These are phyloP conservation scores for Atta colombica DNA, from an alignment of 1,140 invertebrate species.

Conservation along the genomic window DNA sequence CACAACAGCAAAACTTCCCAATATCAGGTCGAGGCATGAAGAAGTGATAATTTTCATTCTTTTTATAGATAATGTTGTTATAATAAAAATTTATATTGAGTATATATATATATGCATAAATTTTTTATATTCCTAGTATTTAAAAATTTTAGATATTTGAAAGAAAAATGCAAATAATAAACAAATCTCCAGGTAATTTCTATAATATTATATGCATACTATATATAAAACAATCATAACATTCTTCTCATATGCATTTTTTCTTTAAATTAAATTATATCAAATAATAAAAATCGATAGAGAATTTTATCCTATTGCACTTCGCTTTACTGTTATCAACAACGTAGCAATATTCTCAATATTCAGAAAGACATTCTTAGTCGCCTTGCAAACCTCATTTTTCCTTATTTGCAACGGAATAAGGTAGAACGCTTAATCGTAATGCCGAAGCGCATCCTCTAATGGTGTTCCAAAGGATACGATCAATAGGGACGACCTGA, in stretches of 20 bases:
- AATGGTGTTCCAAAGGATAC: constrained; percentile 69
- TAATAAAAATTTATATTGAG: background rate
- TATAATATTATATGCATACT: background rate
- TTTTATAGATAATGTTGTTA: background rate
- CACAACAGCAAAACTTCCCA: constrained; percentile 73
- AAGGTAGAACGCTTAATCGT: constrained; percentile 76
- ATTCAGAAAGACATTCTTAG: background rate
- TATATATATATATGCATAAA: background rate
- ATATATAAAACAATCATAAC: background rate
- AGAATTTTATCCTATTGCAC: background rate
- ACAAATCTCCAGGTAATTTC: background rate
- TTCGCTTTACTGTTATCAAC: background rate
- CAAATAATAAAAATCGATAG: background rate
- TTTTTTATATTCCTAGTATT: background rate
- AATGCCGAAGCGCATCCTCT: constrained; percentile 79
- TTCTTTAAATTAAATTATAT: background rate
- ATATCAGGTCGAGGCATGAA: constrained; percentile 32
- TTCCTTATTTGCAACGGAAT: constrained; percentile 69
- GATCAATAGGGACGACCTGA: constrained; percentile 81
- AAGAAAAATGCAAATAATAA: background rate
- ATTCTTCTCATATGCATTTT: background rate
- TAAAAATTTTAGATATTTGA: background rate
- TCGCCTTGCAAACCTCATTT: constrained; percentile 48
- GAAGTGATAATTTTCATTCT: background rate
- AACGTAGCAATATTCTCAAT: background rate